Conservation (phyloP, 2,113 vertebrate species). For the Microcebus griseorufus region DNA sequence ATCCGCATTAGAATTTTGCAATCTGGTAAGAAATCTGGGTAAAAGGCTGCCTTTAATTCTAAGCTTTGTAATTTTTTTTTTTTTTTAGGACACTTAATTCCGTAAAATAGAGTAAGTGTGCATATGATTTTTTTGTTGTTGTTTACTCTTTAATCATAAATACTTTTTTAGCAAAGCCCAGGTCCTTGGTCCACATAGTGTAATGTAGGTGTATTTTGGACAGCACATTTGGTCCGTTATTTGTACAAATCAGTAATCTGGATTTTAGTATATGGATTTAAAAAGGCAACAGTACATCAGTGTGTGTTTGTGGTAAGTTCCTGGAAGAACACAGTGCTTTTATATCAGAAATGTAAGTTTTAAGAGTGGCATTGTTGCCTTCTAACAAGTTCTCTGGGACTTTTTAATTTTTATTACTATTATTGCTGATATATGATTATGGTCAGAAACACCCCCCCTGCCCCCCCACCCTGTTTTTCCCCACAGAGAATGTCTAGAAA, state of each 20-base stretch:
- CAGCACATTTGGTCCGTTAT: conserved; percentile 73
- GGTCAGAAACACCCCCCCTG: conserved; percentile 72
- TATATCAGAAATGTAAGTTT: conserved; percentile 63
- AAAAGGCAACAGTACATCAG: conserved; percentile 72
- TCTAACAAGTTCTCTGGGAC: conserved; percentile 79
- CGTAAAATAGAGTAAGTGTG: too few relatives aligned
- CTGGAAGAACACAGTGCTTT: conserved; percentile 63
- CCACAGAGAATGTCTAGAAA: conserved; percentile 71
- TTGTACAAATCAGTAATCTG: conserved; percentile 75
- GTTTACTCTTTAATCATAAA: conserved; percentile 58
- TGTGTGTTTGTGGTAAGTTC: conserved; percentile 72
- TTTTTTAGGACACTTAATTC: too few relatives aligned
- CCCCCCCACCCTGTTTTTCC: conserved; percentile 47
- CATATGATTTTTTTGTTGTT: neutral
- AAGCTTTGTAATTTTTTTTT: conserved; percentile 72
- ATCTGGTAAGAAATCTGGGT: conserved; percentile 73
- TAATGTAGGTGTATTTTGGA: conserved; percentile 73
- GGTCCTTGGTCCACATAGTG: conserved; percentile 81
- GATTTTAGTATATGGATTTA: conserved; percentile 77
- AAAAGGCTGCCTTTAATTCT: conserved; percentile 84
- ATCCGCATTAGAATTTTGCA: conserved; percentile 71
- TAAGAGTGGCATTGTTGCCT: conserved; percentile 78
- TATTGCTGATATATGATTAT: conserved; percentile 52
- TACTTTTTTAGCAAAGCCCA: conserved; percentile 78
- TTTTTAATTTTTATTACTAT: conserved; percentile 48